Base-by-base conservation (phyloP, 2,113 vertebrate species). In the Oncorhynchus tshawytscha region DNA sequence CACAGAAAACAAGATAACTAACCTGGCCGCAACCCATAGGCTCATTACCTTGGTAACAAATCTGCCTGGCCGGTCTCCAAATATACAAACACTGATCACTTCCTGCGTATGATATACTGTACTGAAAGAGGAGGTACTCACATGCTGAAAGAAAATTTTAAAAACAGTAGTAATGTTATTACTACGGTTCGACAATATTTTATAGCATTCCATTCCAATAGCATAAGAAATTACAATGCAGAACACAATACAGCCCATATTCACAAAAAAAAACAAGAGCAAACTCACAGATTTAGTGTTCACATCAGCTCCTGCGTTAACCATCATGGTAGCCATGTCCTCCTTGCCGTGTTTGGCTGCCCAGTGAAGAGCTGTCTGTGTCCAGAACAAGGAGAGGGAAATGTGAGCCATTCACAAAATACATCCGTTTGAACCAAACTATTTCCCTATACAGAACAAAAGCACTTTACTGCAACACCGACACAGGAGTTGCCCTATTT, bases 331-430 rank as follows among this genome's bases (percentile, higher is more conserved):
- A 0, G 91, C 90, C 94, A 95, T 93, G 87, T 94, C 93, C 74
- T 89, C 77, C 66, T 89, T 92, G 73, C 94, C 94, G 1, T 95
- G 94, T 76, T 95, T 94, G 4, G 94, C 94, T 0, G 94, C 94
- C 94, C 93, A 95, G 82, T 95, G 94, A 67, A 95, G 81, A 22
- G 93, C 93, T 0, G 94, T 95, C 94, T 94, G 88, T 64, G 62
- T 59, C 70, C 22, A 71, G 71, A 0, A 67, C 66, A 24, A 66
- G 1, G 34, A 80, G 25, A 81, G 49, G 31, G 13, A 3, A 70
- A 22, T 5, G 6, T 20, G 4, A 72, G 70, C 74, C 59, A 72
- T 29, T 77, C 5, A 62, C 59, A 13, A 62, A 62, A 62, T 62
- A 62, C 59, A 62, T 1, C 1, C 1, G 2, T 57, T 15, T 22